Percentiles rank a stretch among this genome's conserved stretches.
phyloP scores from a whole-genome alignment of 2,113 vertebrate genomes.

The Engystomops pustulosus region DNA sequence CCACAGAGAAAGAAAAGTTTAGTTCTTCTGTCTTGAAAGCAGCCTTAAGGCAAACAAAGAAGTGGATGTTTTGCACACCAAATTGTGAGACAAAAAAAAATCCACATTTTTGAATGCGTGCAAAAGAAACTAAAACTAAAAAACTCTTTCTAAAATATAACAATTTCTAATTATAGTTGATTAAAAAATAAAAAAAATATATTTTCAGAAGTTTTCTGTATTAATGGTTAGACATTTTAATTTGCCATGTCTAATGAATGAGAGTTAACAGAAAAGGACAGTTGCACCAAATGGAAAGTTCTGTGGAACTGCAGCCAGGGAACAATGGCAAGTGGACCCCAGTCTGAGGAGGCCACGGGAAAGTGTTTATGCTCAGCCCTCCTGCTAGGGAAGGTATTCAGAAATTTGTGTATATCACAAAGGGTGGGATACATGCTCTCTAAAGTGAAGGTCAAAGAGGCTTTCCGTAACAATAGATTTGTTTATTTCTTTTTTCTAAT shows the following conservation, averaged over 20 bases:
- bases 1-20: conserved; percentile 80
- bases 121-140: neutral
- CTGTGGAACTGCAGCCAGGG: conserved; percentile 27
- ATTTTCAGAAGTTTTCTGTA: neutral
- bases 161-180: neutral
- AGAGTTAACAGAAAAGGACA: conserved; percentile 50
- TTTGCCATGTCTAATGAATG: conserved; percentile 47
- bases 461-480: conserved; percentile 42
- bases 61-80: conserved; percentile 64
- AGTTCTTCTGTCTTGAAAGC: conserved; percentile 74
- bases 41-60: conserved; percentile 71
- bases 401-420: conserved; percentile 54
- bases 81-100: conserved; percentile 3
- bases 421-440: conserved; percentile 42
- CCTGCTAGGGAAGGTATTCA: conserved; percentile 39
- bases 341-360: conserved; percentile 51
- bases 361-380: conserved; percentile 57
- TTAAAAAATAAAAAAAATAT: neutral
- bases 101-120: neutral
- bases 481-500: conserved; percentile 63
- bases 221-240: conserved; percentile 8
- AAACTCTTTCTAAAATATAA: neutral
- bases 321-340: conserved; percentile 57
- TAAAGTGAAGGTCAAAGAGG: conserved; percentile 54
- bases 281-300: conserved; percentile 45